Evolutionary conservation across 92 coral and sea anemone species (phyloP), one percentile per base, ranked within the genome.

Genomic region (Heliopora coerulea): DNA sequence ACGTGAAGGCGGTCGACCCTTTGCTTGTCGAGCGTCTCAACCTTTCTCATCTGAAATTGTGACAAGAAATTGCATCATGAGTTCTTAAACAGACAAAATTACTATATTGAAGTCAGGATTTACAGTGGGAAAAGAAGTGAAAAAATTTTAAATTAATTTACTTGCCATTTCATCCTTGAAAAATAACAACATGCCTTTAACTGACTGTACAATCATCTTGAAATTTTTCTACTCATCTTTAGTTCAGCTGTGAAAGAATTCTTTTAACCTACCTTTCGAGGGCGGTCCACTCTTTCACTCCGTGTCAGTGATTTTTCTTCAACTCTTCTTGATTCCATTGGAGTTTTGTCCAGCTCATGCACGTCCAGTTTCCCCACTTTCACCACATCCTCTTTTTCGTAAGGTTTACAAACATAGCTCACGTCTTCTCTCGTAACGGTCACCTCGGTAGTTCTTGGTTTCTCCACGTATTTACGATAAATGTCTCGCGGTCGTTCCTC

Each of bases 11-110:
- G 33, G 12, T 27, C 33, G 8, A 27, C 14, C 15, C 52, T 46
- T 46, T 15, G 60, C 3, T 70, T 50, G 28, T 33, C 57, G 2
- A 28, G 18, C 40, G 5, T 50, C 18, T 31, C 77, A 3, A 11
- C 58, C 21, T 27, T 49, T 50, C 31, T 69, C 33, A 49, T 4
- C 76, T 69, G 30, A 56, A n/a, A n/a, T n/a, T n/a, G n/a, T n/a
- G n/a, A n/a, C n/a, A n/a, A n/a, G n/a, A n/a, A n/a, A n/a, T n/a
- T n/a, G n/a, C n/a, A n/a, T n/a, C n/a, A n/a, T n/a, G n/a, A n/a
- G n/a, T n/a, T n/a, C n/a, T n/a, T n/a, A n/a, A n/a, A n/a, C n/a
- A n/a, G n/a, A n/a, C n/a, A n/a, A n/a, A n/a, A n/a, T n/a, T n/a
- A n/a, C n/a, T n/a, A n/a, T n/a, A n/a, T n/a, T n/a, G n/a, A n/a